These are phyloP conservation scores for Gavia stellata DNA, from an alignment of 2,113 vertebrate species.

Conservation along the genomic window DNA sequence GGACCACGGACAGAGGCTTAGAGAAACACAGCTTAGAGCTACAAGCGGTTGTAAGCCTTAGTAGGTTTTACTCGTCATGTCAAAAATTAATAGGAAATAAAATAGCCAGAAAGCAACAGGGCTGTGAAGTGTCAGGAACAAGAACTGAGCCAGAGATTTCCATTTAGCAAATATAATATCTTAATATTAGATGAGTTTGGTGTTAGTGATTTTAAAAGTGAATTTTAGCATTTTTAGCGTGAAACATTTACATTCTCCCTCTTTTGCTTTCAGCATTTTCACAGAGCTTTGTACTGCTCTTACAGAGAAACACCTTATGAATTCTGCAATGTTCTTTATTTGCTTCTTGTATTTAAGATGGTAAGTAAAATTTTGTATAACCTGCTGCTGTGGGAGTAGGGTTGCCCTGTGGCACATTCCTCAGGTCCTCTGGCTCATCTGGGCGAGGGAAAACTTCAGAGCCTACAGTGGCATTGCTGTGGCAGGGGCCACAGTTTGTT, in stretches of 20 bases:
- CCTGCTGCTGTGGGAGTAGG: background rate
- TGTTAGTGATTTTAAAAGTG: background rate
- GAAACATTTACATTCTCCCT: background rate
- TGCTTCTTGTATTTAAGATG: background rate
- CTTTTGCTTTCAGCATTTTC: background rate
- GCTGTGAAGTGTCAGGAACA: background rate
- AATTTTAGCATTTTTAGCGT: background rate
- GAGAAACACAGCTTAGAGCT: background rate
- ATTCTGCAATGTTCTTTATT: background rate
- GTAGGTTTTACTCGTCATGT: background rate
- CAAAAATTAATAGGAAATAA: background rate
- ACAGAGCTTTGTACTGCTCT: background rate
- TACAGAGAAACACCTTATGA: background rate
- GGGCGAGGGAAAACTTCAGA: background rate
- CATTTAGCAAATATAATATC: background rate
- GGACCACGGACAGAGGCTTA: background rate
- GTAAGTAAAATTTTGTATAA: background rate
- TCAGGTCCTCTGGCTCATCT: background rate
- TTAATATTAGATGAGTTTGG: background rate
- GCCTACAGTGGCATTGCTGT: background rate
- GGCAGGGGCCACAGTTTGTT: background rate
- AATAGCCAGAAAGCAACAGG: background rate
- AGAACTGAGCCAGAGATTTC: background rate
- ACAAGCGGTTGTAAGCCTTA: background rate
- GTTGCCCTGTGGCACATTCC: rapidly evolving